Evolutionary conservation across 2,888 invertebrate genomes (phyloP), one percentile per base, ranked within the genome.

Genomic region (Drosophila algonquin): DNA sequence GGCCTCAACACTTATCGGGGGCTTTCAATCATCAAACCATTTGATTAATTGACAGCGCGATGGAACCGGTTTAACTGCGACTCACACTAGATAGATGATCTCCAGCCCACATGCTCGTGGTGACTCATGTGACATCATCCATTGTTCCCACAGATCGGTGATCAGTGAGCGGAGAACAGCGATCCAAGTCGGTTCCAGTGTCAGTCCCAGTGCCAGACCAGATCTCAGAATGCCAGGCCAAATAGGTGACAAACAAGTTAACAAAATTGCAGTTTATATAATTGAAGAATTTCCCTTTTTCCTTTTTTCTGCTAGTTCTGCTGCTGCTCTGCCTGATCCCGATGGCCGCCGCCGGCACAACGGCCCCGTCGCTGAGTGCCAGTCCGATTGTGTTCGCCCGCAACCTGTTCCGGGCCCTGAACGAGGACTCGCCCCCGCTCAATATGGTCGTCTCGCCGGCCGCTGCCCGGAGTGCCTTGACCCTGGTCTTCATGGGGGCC

Each of bases 401-500:
- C 1, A 74, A 87, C 21, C 55, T 81, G 1, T 81, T 81, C 16
- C 72, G 72, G 0, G 79, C 59, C n/a, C n/a, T 81, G 2, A 87
- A 78, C 45, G 56, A 58, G 51, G 60, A 56, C 1, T 59, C 30
- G 9, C 46, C 53, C 0, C 16, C 12, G 0, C 52, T 14, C 1
- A 76, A 67, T 5, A 54, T 78, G 12, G 35, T 87, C 16, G 50
- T 76, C 3, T 87, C 81, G 0, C 87, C 87, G 24, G 76, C 73
- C 4, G 87, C 96, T 7, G 90, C 96, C 56, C 95, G 96, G 90
- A 90, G 96, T 73, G 94, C 95, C 0, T 89, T 96, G 72, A 94
- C 95, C 0, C 93, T 96, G 80, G 92, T 96, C 1, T 95, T 94
- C 60, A 95, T 96, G 90, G 96, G 95, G 0, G 94, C 96, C 0